Conservation (phyloP, 1,140 invertebrate genomes). For the Eciton burchellii region DNA sequence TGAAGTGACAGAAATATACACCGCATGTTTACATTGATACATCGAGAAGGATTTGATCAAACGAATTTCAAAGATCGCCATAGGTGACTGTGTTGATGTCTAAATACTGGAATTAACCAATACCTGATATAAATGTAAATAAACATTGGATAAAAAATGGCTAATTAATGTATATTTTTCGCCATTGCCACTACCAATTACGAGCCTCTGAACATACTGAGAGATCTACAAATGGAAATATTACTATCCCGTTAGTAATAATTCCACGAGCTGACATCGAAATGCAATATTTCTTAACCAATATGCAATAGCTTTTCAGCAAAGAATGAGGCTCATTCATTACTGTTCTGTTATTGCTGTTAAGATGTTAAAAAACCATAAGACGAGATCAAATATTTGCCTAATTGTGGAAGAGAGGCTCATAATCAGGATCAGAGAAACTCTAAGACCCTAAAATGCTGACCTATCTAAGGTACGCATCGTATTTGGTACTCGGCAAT, state of each 20-base stretch:
- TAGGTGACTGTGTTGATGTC: slow-evolving; percentile 37
- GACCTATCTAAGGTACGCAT: slow-evolving; percentile 83
- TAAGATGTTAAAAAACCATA: too few relatives aligned
- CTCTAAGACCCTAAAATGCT: slow-evolving; percentile 83
- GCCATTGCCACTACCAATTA: slow-evolving; percentile 81
- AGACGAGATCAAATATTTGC: background rate
- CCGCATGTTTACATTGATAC: background rate
- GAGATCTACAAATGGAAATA: background rate
- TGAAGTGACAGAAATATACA: background rate
- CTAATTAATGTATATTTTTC: slow-evolving; percentile 67
- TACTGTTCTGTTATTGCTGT: background rate
- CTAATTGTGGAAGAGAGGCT: slow-evolving; percentile 71
- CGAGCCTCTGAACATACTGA: slow-evolving; percentile 74
- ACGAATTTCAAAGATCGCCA: slow-evolving; percentile 6
- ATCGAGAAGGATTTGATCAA: slow-evolving; percentile 11
- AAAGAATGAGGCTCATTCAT: background rate
- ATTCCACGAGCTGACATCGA: background rate
- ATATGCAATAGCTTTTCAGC: background rate
- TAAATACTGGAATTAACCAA: slow-evolving; percentile 34
- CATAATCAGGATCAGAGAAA: slow-evolving; percentile 78
- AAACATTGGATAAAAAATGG: slow-evolving; percentile 30
- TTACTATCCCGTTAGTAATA: slow-evolving; percentile 18
- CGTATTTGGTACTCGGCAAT: slow-evolving; percentile 80
- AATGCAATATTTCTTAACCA: background rate
- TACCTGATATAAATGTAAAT: slow-evolving; percentile 12